Percentiles rank a stretch among this genome's conserved stretches.
phyloP scores from a whole-genome alignment of 1,140 invertebrate species.

The Epicauta chinensis region DNA sequence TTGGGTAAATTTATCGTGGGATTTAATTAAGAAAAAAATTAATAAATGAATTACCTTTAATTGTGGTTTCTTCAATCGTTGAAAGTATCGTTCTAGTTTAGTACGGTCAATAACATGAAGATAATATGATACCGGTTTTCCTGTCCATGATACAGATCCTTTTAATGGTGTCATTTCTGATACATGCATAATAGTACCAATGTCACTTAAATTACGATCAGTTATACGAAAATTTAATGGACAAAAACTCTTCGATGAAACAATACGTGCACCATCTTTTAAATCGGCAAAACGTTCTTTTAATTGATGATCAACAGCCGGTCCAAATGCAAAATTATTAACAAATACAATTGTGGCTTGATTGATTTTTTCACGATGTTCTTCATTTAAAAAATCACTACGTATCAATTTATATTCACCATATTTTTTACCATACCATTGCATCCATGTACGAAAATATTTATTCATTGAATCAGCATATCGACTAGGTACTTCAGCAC shows the following conservation, averaged over 20 bases:
- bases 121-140: slow-evolving; percentile 96
- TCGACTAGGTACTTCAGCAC: slow-evolving; percentile 89
- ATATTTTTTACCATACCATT: slow-evolving; percentile 93
- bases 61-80: slow-evolving; percentile 82
- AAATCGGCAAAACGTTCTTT: slow-evolving; percentile 95
- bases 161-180: slow-evolving; percentile 89
- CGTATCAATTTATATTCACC: slow-evolving; percentile 87
- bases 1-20: no score
- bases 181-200: slow-evolving; percentile 98
- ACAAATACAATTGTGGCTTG: slow-evolving; percentile 93
- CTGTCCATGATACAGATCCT: slow-evolving; percentile 97
- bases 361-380: slow-evolving; percentile 88
- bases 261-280: slow-evolving; percentile 90
- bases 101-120: slow-evolving; percentile 94
- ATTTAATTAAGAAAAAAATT: slow-evolving; percentile 6
- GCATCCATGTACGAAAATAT: slow-evolving; percentile 90
- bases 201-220: slow-evolving; percentile 81
- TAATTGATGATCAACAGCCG: slow-evolving; percentile 91
- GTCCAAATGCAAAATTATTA: slow-evolving; percentile 98
- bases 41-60: slow-evolving; percentile 52
- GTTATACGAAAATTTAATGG: slow-evolving; percentile 96
- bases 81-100: slow-evolving; percentile 93
- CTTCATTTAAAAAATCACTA: slow-evolving; percentile 88
- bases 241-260: slow-evolving; percentile 98
- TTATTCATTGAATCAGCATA: slow-evolving; percentile 89